phyloP scores from a whole-genome alignment of 2,113 vertebrate species.

The Prunella himalayana region DNA sequence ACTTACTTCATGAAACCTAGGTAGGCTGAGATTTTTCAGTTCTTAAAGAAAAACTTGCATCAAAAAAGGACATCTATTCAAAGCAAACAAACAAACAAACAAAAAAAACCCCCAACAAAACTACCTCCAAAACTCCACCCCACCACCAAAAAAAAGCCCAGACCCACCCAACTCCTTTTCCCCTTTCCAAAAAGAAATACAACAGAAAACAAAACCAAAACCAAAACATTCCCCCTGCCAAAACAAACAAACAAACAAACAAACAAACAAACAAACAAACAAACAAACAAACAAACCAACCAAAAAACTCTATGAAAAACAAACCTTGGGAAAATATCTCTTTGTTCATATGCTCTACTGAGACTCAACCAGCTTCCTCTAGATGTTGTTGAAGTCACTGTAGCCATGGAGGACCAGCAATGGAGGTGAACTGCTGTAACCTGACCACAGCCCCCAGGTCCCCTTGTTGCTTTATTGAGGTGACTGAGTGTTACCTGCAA shows the following conservation, averaged over 20 bases:
- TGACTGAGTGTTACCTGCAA: neutral
- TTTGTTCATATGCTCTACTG: neutral
- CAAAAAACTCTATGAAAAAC: neutral
- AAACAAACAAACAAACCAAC: too few relatives aligned
- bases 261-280: neutral
- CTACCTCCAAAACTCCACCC: neutral
- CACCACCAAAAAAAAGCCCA: neutral
- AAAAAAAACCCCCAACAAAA: neutral
- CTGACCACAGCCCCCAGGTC: neutral
- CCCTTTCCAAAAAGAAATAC: neutral
- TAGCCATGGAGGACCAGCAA: neutral
- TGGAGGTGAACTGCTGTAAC: neutral
- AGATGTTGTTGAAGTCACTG: neutral
- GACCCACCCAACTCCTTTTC: neutral
- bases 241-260: neutral
- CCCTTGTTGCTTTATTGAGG: neutral
- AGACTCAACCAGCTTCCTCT: neutral
- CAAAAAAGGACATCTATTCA: neutral
- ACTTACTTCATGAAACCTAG: neutral
- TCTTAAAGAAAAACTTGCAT: neutral
- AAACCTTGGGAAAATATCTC: neutral
- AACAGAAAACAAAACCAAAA: neutral
- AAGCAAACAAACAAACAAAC: neutral
- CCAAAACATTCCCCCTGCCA: neutral
- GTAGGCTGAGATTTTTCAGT: neutral